Evolutionary conservation across 2,113 vertebrate genomes (phyloP).

Genomic region (Mesoclemmys tuberculata): DNA sequence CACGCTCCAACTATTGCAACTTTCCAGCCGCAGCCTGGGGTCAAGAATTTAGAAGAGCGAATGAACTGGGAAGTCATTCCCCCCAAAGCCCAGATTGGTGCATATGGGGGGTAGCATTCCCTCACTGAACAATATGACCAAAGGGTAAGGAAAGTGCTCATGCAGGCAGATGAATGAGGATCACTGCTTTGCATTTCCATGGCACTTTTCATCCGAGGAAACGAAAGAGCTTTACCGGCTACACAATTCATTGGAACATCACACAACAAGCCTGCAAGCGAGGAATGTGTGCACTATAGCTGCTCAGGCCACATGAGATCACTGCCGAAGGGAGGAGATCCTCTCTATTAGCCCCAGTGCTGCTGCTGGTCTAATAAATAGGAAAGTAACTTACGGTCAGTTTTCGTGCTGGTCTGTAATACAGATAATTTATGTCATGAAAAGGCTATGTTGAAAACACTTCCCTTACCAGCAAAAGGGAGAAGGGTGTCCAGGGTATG

Average conservation of each 20-base stretch:
- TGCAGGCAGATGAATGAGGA: too few species aligned
- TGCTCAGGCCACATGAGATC: background rate
- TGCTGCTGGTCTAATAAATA: background rate
- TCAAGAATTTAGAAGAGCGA: background rate
- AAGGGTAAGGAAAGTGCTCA: background rate
- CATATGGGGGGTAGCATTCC: background rate
- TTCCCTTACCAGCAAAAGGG: background rate
- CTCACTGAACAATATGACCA: background rate
- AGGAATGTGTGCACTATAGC: fast-evolving
- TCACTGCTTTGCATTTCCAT: background rate
- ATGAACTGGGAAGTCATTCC: background rate
- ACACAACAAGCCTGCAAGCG: background rate
- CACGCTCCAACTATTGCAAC: background rate
- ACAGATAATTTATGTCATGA: background rate
- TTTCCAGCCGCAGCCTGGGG: background rate
- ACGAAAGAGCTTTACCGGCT: background rate
- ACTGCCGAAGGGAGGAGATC: background rate
- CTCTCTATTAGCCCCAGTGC: background rate
- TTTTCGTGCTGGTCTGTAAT: background rate
- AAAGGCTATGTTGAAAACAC: background rate
- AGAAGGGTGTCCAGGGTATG: background rate
- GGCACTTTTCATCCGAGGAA: background rate
- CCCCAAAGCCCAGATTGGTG: background rate
- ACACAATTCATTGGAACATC: background rate
- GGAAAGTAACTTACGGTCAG: background rate